Base-by-base conservation (phyloP, 2,113 vertebrate species). In the Lamprotornis superbus region DNA sequence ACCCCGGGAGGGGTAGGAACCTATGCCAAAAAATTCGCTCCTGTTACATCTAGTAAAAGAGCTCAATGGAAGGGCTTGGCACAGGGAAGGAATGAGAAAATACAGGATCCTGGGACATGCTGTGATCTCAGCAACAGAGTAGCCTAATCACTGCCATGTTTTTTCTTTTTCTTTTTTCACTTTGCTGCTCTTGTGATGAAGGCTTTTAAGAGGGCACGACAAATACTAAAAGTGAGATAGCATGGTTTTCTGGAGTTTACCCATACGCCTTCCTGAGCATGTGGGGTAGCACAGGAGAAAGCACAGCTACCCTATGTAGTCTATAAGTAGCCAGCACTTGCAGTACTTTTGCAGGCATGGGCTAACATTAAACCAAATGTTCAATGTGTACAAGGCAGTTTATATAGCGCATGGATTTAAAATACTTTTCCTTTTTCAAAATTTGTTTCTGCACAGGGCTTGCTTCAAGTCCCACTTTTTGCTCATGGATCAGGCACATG, bases 1-100 rank as follows among this genome's bases (percentile, higher is more conserved):
- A 53, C 9, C n/a, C 28, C 1, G 1, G 5, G 9, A 28, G 10
- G 10, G 2, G 12, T 37, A 2, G 17, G 46, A 74, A 39, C 3
- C 7, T 35, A 25, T 42, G 20, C 12, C 80, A 82, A 82, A 10
- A 88, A 93, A 15, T 15, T 53, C 67, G 40, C 13, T 49, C 8
- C 11, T 79, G 15, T 25, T 28, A 65, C 28, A 15, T 79, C 23
- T 49, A 30, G 31, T n/a, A 30, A 83, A 81, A 78, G 18, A 81
- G 31, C 31, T 86, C 53, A 69, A 3, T 20, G 42, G 55, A n/a
- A 83, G 20, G 25, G 28, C 8, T 42, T 46, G 85, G 33, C 30
- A 57, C 6, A 47, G 33, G 27, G 24, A 83, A 88, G 37, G 22
- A 47, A 75, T 22, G 49, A 71, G 75, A 81, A 94, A 88, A 87